phyloP scores from a whole-genome alignment of 1,140 invertebrate species.

The Papilio polyxenes region DNA sequence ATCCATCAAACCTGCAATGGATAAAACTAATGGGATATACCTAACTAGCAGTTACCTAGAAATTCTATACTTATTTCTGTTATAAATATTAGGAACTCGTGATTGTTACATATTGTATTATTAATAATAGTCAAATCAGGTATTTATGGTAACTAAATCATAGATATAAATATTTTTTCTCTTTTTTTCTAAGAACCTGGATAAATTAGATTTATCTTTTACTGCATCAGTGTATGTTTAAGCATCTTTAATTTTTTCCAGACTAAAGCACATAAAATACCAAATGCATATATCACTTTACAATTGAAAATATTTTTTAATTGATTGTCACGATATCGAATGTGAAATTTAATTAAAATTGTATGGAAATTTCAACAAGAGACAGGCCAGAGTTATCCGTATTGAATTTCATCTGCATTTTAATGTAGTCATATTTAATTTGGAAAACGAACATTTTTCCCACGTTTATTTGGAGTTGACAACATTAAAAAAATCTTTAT shows the following conservation, averaged over 20 bases:
- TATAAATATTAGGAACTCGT: no score
- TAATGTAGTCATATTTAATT: constrained; percentile 12
- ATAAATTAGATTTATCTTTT: no score
- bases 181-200: no score
- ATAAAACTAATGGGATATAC: neutral
- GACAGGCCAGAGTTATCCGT: neutral
- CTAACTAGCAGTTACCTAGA: neutral
- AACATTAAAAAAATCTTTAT: no score
- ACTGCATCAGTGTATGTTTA: no score
- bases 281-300: neutral
- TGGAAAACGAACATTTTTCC: neutral
- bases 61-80: no score
- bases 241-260: no score
- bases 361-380: neutral
- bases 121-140: no score
- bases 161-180: no score
- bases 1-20: constrained; percentile 13
- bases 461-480: neutral
- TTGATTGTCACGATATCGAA: neutral
- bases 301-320: constrained; percentile 4
- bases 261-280: no score
- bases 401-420: neutral
- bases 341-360: constrained; percentile 11
- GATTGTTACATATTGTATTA: no score
- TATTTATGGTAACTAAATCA: no score